These are phyloP conservation scores for Tamias sibiricus DNA, from an alignment of 2,113 vertebrate species.

Conservation along the genomic window DNA sequence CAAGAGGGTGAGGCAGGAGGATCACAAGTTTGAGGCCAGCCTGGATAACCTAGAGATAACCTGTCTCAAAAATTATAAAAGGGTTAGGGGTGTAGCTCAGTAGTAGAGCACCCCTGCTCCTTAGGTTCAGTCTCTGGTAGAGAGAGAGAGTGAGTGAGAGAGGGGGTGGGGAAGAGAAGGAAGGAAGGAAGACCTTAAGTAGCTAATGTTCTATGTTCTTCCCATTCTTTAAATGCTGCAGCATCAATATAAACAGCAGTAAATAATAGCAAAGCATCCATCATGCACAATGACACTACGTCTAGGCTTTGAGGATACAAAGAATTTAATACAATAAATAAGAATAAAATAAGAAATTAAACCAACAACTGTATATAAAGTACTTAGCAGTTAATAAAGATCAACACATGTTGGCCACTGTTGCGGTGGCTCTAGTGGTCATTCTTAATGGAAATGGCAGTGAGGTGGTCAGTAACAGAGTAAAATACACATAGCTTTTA, in stretches of 20 bases:
- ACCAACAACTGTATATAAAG: not conserved
- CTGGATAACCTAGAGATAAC: too few relatives aligned
- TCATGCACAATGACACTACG: not conserved
- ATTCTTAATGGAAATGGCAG: not conserved
- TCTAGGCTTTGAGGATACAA: not conserved
- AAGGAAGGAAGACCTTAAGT: not conserved
- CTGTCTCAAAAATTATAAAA: not conserved
- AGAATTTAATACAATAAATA: conserved; percentile 35
- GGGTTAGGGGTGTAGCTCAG: not conserved
- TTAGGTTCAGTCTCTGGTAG: not conserved
- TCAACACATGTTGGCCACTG: not conserved
- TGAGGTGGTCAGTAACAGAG: not conserved
- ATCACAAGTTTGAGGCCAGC: not conserved
- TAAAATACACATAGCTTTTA: not conserved
- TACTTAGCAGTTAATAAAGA: not conserved
- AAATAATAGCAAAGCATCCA: not conserved
- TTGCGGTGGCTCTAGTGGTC: not conserved
- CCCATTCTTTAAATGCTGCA: not conserved
- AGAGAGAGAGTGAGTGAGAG: too few relatives aligned
- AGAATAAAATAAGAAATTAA: not conserved
- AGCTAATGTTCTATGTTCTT: not conserved
- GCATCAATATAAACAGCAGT: not conserved
- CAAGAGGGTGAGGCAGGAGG: not conserved
- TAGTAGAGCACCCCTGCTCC: not conserved
- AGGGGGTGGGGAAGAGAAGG: rapidly evolving